Conservation (phyloP, 2,797 vertebrate genomes). For the Furcifer pardalis region DNA sequence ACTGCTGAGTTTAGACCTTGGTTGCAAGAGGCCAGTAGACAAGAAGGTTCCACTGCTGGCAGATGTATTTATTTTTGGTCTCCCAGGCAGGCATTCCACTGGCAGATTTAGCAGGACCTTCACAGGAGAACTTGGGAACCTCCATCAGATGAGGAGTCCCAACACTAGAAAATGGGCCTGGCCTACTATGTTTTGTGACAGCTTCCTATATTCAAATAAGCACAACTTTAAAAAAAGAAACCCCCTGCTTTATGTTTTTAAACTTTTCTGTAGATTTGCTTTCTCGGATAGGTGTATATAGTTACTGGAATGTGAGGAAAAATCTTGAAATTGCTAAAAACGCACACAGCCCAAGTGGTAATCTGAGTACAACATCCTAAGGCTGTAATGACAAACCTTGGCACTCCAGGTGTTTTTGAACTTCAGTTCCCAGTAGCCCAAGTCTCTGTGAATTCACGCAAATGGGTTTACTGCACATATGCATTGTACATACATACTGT, state of each 20-base stretch:
- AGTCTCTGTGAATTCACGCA: too few species aligned
- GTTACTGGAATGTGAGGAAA: too few species aligned
- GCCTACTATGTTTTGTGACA: not conserved
- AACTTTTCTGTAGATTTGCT: not conserved
- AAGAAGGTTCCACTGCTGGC: not conserved
- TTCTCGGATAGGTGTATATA: not conserved
- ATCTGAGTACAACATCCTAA: too few species aligned
- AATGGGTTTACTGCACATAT: too few species aligned
- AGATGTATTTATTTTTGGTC: conserved; percentile 19
- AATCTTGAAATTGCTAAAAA: too few species aligned
- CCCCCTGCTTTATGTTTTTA: not conserved
- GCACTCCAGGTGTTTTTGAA: too few species aligned
- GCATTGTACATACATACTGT: too few species aligned
- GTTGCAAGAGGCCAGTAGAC: not conserved
- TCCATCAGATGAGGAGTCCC: not conserved
- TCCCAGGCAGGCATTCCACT: not conserved
- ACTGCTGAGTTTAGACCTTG: not conserved
- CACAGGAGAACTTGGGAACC: not conserved
- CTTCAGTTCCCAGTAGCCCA: too few species aligned
- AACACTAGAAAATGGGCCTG: not conserved
- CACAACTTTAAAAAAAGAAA: not conserved
- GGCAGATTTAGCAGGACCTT: not conserved
- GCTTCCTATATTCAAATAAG: not conserved
- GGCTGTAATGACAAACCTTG: too few species aligned
- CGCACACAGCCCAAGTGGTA: too few species aligned